Evolutionary conservation across 2,113 vertebrate species (phyloP).

Genomic region (Atherinomorus stipes): DNA sequence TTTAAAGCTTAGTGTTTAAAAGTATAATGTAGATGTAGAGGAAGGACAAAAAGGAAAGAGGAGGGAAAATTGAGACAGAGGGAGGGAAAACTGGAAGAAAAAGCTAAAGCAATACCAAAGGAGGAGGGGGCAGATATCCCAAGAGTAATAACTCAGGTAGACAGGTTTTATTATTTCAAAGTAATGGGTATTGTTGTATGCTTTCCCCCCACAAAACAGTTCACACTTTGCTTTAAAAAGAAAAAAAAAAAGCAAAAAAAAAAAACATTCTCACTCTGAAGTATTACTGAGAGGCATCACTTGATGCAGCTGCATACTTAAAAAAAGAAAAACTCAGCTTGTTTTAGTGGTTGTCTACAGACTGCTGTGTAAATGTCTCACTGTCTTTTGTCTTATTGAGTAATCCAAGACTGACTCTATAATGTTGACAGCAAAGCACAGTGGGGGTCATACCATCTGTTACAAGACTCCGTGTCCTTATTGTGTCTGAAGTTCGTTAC

Average conservation of each 20-base stretch:
- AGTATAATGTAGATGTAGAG: conserved; percentile 17
- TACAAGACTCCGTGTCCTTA: background rate
- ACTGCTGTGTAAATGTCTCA: background rate
- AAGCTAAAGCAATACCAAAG: conserved; percentile 17
- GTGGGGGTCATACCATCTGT: conserved; percentile 9
- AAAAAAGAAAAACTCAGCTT: background rate
- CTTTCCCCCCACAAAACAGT: too few species aligned
- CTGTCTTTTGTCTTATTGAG: background rate
- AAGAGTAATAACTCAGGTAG: too few species aligned
- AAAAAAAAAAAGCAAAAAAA: too few species aligned
- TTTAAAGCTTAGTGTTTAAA: conserved; percentile 25
- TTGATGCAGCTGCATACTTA: background rate
- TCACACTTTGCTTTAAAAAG: too few species aligned
- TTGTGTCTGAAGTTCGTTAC: background rate
- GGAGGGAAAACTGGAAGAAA: conserved; percentile 44
- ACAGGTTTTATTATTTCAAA: too few species aligned
- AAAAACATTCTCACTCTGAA: too few species aligned
- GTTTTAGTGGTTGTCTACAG: too few species aligned
- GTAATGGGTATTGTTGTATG: too few species aligned
- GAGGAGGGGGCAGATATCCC: too few species aligned
- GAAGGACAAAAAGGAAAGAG: conserved; percentile 36
- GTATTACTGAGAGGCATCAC: background rate
- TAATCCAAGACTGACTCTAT: conserved; percentile 18
- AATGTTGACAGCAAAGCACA: conserved; percentile 12
- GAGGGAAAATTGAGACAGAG: conserved; percentile 50